These are phyloP conservation scores for Trichacis sp. DNA, from an alignment of 2,888 invertebrate genomes.

Conservation along the genomic window DNA sequence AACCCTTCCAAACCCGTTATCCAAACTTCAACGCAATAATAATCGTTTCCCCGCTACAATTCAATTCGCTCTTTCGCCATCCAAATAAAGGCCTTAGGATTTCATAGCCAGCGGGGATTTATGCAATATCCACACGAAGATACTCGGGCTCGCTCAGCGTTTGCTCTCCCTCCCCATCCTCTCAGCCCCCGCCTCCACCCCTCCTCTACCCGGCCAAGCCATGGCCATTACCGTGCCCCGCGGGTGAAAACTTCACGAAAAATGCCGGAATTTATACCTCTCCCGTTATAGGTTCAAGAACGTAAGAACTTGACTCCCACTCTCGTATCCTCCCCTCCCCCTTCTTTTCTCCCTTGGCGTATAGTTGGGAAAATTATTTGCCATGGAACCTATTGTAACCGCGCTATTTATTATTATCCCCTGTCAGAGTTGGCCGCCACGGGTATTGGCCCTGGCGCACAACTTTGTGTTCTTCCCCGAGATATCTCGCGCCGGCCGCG, in stretches of 20 bases:
- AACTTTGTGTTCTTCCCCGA: conserved; percentile 29
- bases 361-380: conserved; percentile 50
- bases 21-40: conserved; percentile 1
- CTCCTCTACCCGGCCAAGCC: conserved; percentile 48
- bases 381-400: conserved; percentile 48
- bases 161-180: conserved; percentile 22
- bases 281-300: conserved; percentile 5
- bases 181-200: not conserved
- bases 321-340: conserved; percentile 4
- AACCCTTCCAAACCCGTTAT: not conserved
- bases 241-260: conserved; percentile 62
- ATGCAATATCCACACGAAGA: conserved; percentile 43
- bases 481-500: conserved; percentile 17
- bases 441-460: conserved; percentile 13
- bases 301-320: conserved; percentile 22
- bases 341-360: conserved; percentile 6
- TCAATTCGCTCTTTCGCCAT: conserved; percentile 4
- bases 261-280: conserved; percentile 58
- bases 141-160: conserved; percentile 2
- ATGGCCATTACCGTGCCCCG: conserved; percentile 61
- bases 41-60: conserved; percentile 2
- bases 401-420: conserved; percentile 63
- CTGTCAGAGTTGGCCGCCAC: no score
- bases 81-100: conserved; percentile 23
- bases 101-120: conserved; percentile 45